A percentile compares a stretch with the other conserved stretches of the same genome.
phyloP scores from a whole-genome alignment of 2,113 vertebrate genomes.

The Sinocyclocheilus anophthalmus region DNA sequence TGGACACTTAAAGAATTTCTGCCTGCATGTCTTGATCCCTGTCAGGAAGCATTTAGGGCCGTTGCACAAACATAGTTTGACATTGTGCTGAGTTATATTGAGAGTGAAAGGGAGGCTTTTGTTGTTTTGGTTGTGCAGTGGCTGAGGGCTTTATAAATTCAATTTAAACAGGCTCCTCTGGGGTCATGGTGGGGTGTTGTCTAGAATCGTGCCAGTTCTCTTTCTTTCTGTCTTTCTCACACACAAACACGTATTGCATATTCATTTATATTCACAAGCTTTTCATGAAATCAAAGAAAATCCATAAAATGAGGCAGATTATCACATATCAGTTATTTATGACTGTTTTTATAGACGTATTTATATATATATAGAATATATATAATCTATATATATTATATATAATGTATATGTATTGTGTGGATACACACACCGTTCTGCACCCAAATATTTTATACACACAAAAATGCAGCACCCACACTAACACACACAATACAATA shows the following conservation, averaged over 20 bases:
- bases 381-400: no score
- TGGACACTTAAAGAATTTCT: constrained; percentile 20
- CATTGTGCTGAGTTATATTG: not conserved
- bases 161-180: constrained; percentile 2
- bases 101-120: constrained; percentile 25
- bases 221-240: not conserved
- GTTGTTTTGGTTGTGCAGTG: constrained; percentile 25
- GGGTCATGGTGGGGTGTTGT: not conserved
- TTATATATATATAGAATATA: no score
- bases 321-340: no score
- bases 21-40: constrained; percentile 33
- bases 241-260: not conserved
- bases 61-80: constrained; percentile 22
- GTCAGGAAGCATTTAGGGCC: constrained; percentile 30
- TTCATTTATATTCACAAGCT: no score
- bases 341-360: no score
- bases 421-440: no score
- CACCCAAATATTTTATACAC: no score
- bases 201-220: not conserved
- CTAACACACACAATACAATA: no score
- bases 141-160: not conserved
- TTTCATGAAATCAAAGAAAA: not conserved
- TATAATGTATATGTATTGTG: no score
- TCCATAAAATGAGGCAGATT: not conserved
- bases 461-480: no score